Evolutionary conservation across 2,113 vertebrate genomes (phyloP), one percentile per base, ranked within the genome.

Genomic region (Larimichthys crocea): DNA sequence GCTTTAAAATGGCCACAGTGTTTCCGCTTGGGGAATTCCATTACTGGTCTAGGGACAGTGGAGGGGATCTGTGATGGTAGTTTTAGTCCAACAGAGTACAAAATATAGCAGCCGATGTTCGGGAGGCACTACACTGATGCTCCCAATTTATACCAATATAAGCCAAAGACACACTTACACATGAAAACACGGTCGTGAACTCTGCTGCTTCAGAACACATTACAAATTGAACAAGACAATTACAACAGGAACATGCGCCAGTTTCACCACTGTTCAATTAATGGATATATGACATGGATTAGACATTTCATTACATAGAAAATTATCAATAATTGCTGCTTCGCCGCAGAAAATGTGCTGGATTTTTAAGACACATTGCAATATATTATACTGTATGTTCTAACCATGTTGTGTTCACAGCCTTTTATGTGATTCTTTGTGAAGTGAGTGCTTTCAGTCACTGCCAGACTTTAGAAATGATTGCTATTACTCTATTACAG

Each of bases 21-120:
- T 83, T 82, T 84, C 49, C 31, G 17, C 91, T 76, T 61, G 70
- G 69, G 61, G 72, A 86, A 69, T 83, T 89, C 81, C 74, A 88
- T 88, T 80, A 83, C 77, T 73, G 79, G 65, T 72, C 57, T 44
- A 10, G 46, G 26, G 64, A 83, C 48, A 35, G 40, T 60, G 68
- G 35, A 15, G 69, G 74, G 46, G 62, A 71, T 48, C 35, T 22
- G 42, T 52, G 49, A 70, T 64, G 49, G 69, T 14, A 60, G 35
- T 79, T 83, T 67, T 57, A 68, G 64, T 75, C 42, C 19, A 20
- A 12, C n/a, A 53, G 53, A 79, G 44, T 4, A 44, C 17, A 46
- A 69, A 60, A 69, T 50, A 46, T 9, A 49, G 48, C 44, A 75
- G 49, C 57, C 15, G 4, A 1, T 29, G 52, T 35, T 49, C 20